Base-by-base conservation (phyloP, 2,113 vertebrate species). In the Coptodon bakossiorum region DNA sequence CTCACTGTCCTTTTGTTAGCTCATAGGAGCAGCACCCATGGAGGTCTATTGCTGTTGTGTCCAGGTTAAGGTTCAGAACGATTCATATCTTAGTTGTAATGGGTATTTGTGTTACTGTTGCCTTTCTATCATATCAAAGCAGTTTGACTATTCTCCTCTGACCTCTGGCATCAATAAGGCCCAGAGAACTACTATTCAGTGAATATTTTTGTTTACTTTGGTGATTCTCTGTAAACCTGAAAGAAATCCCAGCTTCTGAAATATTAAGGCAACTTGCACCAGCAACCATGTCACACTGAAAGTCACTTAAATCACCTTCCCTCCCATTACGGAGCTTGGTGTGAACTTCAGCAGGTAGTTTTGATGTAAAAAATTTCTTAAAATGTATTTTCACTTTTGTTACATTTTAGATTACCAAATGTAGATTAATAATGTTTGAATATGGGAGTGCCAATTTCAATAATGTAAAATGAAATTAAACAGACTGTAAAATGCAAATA, bases 201-300 rank as follows among this genome's bases (percentile, higher is more conserved):
- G 63, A 38, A 38, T 22, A 68, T 5, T n/a, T 40, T 40, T 22
- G 34, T 68, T 68, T 68, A 66, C n/a, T 68, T 40, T 40, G 34
- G 34, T 3, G 19, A 68, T 40, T 68, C 19, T 68, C 34, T 68
- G 63, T 40, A 68, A 68, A 68, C 19, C 63, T 38, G 6, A 40
- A 68, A 40, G 3, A 68, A 68, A 68, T 40, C 34, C 34, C 34
- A 68, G 63, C 40, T 68, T 68, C 63, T 68, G 34, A 68, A 68
- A 40, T 22, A 40, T n/a, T 68, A 8, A 40, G 34, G 40, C 34
- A 1, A 0, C 0, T 36, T 68, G 19, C 11, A 22, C 19, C 63
- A 40, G 19, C 63, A 38, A 22, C 61, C 4, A 66, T 5, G 61
- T 12, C 34, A 38, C 61, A 38, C 4, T 36, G 59, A 7, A 0